A percentile compares a stretch with the other conserved stretches of the same genome.
Conservation (phyloP, 2,888 invertebrate genomes). For the Sinopyrophorus schimmeli region DNA sequence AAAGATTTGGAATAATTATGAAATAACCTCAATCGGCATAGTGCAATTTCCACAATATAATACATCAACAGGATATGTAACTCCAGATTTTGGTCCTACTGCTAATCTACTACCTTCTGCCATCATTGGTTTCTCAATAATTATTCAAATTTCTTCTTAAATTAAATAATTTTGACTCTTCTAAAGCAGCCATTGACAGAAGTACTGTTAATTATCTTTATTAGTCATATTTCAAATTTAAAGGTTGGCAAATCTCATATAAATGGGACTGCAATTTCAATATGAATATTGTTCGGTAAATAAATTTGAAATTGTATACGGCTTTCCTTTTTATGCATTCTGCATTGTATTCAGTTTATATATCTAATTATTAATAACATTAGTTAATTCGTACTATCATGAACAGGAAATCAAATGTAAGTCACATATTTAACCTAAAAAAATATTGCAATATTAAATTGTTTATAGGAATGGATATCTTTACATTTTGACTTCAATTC, state of each 20-base stretch:
- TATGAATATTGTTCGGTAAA: no score
- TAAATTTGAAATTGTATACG: no score
- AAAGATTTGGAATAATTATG: conserved; percentile 27
- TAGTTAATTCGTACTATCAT: no score
- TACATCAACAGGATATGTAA: conserved; percentile 81
- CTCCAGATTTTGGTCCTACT: conserved; percentile 59
- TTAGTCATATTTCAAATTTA: background rate
- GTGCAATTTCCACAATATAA: conserved; percentile 93
- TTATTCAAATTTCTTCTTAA: background rate
- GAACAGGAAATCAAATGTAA: background rate
- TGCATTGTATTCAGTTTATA: no score
- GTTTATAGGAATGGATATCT: conserved; percentile 38
- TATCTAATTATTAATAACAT: no score
- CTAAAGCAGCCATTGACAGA: conserved; percentile 3
- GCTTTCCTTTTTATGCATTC: no score
- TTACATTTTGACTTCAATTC: conserved; percentile 32
- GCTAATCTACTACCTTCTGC: conserved; percentile 67
- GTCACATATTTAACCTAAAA: background rate
- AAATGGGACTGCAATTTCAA: background rate
- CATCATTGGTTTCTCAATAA: conserved; percentile 37
- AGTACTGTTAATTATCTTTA: no score
- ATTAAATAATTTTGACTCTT: conserved; percentile 1
- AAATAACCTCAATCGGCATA: conserved; percentile 84
- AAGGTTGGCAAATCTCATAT: background rate
- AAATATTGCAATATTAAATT: background rate